Evolutionary conservation across 2,888 invertebrate species (phyloP).

Genomic region (Acrobasis repandana): DNA sequence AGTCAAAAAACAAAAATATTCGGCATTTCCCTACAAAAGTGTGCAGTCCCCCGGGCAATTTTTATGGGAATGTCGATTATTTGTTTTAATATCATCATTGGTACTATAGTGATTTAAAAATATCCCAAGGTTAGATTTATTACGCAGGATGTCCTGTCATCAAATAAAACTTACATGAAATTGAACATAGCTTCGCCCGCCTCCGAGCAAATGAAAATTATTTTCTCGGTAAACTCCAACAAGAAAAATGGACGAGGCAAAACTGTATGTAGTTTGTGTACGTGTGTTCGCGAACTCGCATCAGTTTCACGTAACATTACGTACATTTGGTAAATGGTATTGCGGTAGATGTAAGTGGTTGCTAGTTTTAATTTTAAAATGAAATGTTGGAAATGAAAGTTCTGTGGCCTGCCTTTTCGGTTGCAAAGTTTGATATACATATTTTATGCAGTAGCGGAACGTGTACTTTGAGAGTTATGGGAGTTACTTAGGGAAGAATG

Average conservation of each 20-base stretch:
- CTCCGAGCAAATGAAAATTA: not conserved
- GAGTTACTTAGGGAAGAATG: no score
- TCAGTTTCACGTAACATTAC: conserved; percentile 4
- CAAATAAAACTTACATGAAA: no score
- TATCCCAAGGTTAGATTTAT: no score
- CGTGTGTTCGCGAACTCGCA: conserved; percentile 2
- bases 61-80: no score
- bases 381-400: conserved; percentile 4
- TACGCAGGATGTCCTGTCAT: no score
- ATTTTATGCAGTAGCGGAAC: not conserved
- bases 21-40: no score
- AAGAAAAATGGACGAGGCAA: conserved; percentile 9
- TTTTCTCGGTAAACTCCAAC: not conserved
- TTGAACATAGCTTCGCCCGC: no score
- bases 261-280: not conserved
- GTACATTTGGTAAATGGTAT: conserved; percentile 7
- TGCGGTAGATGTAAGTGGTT: conserved; percentile 1
- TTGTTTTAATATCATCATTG: no score
- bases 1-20: no score
- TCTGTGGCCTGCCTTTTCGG: not conserved
- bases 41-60: no score
- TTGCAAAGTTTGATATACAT: not conserved
- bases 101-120: no score
- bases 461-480: not conserved
- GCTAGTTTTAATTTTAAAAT: conserved; percentile 4